Percentiles rank a stretch among this genome's conserved stretches.
Conservation (phyloP, 1,140 invertebrate species). For the Stenopsyche tienmushanensis region DNA sequence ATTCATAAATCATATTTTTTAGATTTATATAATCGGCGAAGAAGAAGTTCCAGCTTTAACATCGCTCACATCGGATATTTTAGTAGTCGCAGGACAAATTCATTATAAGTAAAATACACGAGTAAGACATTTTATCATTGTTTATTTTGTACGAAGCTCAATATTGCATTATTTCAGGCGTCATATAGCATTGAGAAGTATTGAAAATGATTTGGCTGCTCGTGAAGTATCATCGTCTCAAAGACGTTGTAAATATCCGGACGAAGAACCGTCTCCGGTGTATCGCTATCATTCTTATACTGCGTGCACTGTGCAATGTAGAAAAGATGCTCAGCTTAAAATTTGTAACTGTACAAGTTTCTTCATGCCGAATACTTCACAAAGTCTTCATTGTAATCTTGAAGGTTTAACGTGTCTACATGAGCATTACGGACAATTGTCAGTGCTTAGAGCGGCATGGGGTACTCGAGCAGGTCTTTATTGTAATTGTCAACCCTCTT, state of each 20-base stretch:
- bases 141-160: background rate
- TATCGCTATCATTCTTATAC: constrained; percentile 67
- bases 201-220: constrained; percentile 61
- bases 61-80: constrained; percentile 59
- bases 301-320: constrained; percentile 67
- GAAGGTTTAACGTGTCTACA: constrained; percentile 63
- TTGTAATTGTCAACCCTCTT: constrained; percentile 64
- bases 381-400: constrained; percentile 47
- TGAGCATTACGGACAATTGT: constrained; percentile 59
- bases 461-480: constrained; percentile 54
- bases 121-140: background rate
- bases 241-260: constrained; percentile 62
- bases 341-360: constrained; percentile 68
- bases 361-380: constrained; percentile 61
- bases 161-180: constrained; percentile 46
- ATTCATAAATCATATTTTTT: too few relatives aligned
- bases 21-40: constrained; percentile 62
- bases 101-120: constrained; percentile 51
- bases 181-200: constrained; percentile 58
- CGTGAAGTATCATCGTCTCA: constrained; percentile 57
- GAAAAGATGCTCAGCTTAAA: constrained; percentile 61
- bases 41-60: constrained; percentile 66
- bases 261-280: constrained; percentile 63
- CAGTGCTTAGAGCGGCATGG: constrained; percentile 57
- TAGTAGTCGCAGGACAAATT: constrained; percentile 54